Percentiles rank a stretch among this genome's conserved stretches.
phyloP scores from a whole-genome alignment of 2,797 vertebrate genomes.

The Florisuga fusca region DNA sequence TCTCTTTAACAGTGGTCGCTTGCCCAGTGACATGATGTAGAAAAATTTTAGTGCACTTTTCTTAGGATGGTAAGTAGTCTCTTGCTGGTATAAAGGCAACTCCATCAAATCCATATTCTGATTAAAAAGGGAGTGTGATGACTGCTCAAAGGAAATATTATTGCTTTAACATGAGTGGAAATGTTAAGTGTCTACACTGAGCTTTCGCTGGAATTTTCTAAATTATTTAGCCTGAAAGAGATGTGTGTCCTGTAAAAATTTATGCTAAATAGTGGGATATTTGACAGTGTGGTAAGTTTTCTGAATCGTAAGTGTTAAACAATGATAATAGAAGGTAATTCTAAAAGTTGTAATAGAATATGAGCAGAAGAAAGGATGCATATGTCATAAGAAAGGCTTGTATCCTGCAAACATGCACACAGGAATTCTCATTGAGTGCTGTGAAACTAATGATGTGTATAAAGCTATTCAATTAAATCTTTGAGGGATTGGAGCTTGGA shows the following conservation, averaged over 20 bases:
- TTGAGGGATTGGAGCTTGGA: neutral
- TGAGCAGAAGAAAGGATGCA: neutral
- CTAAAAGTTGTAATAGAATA: neutral
- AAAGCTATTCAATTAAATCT: conserved; percentile 29
- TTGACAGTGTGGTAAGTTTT: neutral
- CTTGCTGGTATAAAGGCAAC: conserved; percentile 21
- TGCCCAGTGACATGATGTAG: neutral
- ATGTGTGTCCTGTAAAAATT: conserved; percentile 29
- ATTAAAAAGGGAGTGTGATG: neutral
- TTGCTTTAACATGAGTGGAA: neutral
- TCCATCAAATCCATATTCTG: conserved; percentile 17
- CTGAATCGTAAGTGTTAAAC: neutral
- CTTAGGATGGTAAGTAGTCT: conserved; percentile 5
- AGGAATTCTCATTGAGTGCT: conserved; percentile 10
- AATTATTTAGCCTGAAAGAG: conserved; percentile 20
- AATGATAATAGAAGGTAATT: neutral
- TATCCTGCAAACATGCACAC: neutral
- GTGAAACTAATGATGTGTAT: conserved; percentile 1
- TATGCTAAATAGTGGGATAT: neutral
- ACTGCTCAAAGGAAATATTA: neutral
- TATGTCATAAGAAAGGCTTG: conserved; percentile 12
- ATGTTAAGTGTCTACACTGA: conserved; percentile 23
- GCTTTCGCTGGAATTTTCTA: conserved; percentile 4
- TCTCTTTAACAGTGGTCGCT: neutral
- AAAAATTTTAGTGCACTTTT: conserved; percentile 23